Base-by-base conservation (phyloP, 1,140 invertebrate species). In the Pygmarrhopalites habei region DNA sequence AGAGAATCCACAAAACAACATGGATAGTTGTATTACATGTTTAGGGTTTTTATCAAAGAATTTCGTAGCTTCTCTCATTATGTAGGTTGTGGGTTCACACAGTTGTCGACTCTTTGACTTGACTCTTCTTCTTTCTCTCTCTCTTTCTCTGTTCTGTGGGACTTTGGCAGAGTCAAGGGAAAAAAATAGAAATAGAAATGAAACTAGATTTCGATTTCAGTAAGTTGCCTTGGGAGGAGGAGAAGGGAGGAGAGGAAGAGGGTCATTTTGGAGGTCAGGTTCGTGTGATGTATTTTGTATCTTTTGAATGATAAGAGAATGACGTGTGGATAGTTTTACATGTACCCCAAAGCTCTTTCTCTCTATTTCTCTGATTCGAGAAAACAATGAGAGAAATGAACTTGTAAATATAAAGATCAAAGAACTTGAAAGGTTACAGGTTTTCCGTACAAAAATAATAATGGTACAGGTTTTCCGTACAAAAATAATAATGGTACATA, bases 121-220 rank as follows among this genome's bases (percentile, higher is more conserved):
- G 15, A 17, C n/a, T n/a, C n/a, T n/a, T 39, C 7, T 39, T 39
- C 17, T 10, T 39, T 39, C 17, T 17, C 35, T 39, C 17, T 39
- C 10, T 39, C 7, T 10, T 10, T 39, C 7, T 39, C 17, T 39
- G 35, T 39, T 10, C 35, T 39, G 7, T 39, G 35, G 35, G 35
- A 39, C 7, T 21, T 10, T 21, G 15, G 19, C n/a, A n/a, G 5
- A n/a, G 21, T 14, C 19, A 5, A 10, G 21, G n/a, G 5, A n/a
- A n/a, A 46, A 19, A 46, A 46, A 46, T 10, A 46, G n/a, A 46
- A n/a, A 46, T n/a, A 5, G 19, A 46, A 46, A 10, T 46, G 21
- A 46, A 46, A 46, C 44, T n/a, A 46, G 44, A 46, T 46, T 46
- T 46, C 44, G 44, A 46, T 46, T 46, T 46, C 44, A 46, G n/a